Evolutionary conservation across 2,888 invertebrate genomes (phyloP).

Genomic region (Cerastoderma edule): DNA sequence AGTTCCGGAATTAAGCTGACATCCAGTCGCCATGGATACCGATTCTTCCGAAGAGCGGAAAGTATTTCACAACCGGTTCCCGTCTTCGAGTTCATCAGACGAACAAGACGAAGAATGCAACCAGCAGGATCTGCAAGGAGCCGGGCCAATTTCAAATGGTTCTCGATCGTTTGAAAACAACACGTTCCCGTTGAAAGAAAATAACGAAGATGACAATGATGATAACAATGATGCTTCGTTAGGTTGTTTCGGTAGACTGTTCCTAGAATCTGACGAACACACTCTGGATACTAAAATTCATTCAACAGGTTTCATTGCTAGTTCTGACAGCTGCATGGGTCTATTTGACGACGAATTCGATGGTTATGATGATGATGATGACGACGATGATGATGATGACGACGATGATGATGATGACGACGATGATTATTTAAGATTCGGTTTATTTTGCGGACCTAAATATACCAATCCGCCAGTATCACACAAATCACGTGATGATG

Average conservation of each 20-base stretch:
- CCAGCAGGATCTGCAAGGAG: too few relatives aligned
- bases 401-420: slow-evolving; percentile 1
- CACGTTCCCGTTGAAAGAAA: slow-evolving; percentile 1
- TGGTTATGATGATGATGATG: not conserved
- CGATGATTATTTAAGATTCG: slow-evolving; percentile 21
- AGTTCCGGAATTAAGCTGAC: too few relatives aligned
- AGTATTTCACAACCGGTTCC: not conserved
- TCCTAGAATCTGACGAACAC: not conserved
- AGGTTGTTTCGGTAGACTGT: not conserved
- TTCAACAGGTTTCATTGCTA: too few relatives aligned
- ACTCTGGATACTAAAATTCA: too few relatives aligned
- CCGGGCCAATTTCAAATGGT: too few relatives aligned
- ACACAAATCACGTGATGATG: not conserved
- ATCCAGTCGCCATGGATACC: not conserved
- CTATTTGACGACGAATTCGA: not conserved
- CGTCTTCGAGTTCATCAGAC: not conserved
- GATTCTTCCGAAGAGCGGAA: slow-evolving; percentile 4
- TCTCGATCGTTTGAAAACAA: too few relatives aligned
- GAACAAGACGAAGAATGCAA: not conserved
- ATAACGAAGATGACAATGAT: not conserved
- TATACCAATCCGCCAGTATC: not conserved
- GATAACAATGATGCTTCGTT: not conserved
- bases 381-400: not conserved
- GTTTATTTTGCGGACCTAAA: not conserved
- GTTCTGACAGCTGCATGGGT: not conserved